Percentiles rank a stretch among this genome's conserved stretches.
Evolutionary conservation across 2,113 vertebrate genomes (phyloP).

Genomic region (Corapipo altera): DNA sequence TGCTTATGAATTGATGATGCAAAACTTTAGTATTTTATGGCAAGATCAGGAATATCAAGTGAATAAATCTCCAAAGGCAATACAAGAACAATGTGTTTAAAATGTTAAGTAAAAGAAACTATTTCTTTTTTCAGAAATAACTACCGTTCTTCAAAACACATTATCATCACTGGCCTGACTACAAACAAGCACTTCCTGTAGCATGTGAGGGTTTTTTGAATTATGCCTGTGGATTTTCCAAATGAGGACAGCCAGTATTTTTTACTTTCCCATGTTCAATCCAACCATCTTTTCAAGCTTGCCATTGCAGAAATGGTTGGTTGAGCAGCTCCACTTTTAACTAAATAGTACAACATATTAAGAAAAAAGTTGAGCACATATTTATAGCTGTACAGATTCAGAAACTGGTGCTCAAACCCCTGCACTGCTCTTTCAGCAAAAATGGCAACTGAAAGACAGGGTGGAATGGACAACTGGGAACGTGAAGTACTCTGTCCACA

Average conservation of each 20-base stretch:
- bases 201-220: fast-evolving
- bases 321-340: background rate
- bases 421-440: background rate
- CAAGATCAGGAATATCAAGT: background rate
- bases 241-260: background rate
- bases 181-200: fast-evolving
- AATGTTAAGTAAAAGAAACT: background rate
- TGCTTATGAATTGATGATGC: background rate
- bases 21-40: background rate
- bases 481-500: background rate
- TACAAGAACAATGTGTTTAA: background rate
- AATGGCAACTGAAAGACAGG: background rate
- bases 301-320: background rate
- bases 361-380: background rate
- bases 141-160: background rate
- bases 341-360: background rate
- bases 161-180: background rate
- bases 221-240: background rate
- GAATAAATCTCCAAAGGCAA: background rate
- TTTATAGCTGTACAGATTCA: background rate
- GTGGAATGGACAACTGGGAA: background rate
- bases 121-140: background rate
- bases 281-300: background rate
- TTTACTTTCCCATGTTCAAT: background rate
- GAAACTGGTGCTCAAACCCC: background rate